These are phyloP conservation scores for Burhinus oedicnemus DNA, from an alignment of 2,113 vertebrate species.

Conservation along the genomic window DNA sequence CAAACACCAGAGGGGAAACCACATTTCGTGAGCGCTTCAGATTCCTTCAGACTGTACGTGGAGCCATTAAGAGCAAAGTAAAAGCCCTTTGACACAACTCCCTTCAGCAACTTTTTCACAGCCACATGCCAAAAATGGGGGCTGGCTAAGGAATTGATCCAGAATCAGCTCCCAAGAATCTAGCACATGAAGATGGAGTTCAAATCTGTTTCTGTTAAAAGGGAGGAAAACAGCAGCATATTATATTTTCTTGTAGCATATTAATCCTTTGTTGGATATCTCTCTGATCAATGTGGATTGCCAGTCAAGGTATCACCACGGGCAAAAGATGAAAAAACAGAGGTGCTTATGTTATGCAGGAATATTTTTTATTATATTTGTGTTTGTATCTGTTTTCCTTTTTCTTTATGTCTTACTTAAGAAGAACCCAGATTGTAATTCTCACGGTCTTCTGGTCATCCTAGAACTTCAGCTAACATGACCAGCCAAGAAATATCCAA, in stretches of 20 bases:
- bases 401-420: not conserved
- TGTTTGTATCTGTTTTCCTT: not conserved
- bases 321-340: not conserved
- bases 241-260: not conserved
- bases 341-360: not conserved
- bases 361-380: not conserved
- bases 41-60: conserved; percentile 44
- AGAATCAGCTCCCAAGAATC: not conserved
- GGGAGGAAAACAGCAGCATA: not conserved
- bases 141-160: not conserved
- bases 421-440: not conserved
- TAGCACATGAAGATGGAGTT: not conserved
- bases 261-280: not conserved
- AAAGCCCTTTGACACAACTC: conserved; percentile 48
- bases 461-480: not conserved
- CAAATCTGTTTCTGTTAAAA: not conserved
- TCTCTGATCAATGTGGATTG: not conserved
- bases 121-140: not conserved
- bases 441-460: not conserved
- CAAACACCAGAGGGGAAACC: conserved; percentile 66
- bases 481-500: not conserved
- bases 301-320: not conserved
- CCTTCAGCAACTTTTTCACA: not conserved
- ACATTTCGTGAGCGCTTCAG: conserved; percentile 48
- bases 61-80: conserved; percentile 18